A percentile compares a stretch with the other conserved stretches of the same genome.
Evolutionary conservation across 2,797 vertebrate genomes (phyloP).

Genomic region (Acanthurus lineatus): DNA sequence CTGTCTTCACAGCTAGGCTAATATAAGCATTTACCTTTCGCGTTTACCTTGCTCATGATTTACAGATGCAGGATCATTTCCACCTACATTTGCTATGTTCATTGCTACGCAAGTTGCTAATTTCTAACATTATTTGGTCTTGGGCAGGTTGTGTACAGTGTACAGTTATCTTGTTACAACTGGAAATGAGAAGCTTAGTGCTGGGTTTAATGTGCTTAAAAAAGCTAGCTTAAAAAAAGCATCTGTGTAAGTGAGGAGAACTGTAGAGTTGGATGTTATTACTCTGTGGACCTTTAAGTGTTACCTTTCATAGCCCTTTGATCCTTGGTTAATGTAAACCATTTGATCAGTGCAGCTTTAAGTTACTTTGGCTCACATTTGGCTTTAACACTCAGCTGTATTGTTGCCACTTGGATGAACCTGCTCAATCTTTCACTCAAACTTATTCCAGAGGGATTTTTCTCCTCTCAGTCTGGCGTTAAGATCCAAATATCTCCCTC

Average conservation of each 20-base stretch:
- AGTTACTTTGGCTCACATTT: slow-evolving; percentile 36
- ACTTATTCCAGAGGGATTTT: slow-evolving; percentile 44
- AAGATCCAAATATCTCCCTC: slow-evolving; percentile 44
- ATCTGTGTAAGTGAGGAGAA: background rate
- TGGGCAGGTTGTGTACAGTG: too few species aligned
- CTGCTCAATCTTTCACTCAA: slow-evolving; percentile 40
- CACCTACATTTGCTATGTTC: too few species aligned
- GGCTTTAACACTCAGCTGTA: slow-evolving; percentile 21
- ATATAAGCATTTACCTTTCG: too few species aligned
- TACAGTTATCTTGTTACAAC: background rate
- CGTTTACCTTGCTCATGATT: too few species aligned
- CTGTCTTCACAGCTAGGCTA: too few species aligned
- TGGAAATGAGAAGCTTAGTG: background rate
- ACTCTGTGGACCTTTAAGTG: background rate
- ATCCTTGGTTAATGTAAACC: slow-evolving; percentile 26
- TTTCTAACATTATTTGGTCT: too few species aligned
- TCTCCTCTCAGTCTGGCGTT: slow-evolving; percentile 23
- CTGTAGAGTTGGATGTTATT: background rate
- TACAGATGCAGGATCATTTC: too few species aligned
- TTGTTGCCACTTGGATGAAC: slow-evolving; percentile 67
- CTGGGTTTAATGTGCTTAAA: background rate
- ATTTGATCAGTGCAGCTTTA: slow-evolving; percentile 4
- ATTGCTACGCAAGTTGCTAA: too few species aligned
- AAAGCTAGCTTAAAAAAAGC: background rate
- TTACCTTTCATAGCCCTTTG: slow-evolving; percentile 5